Base-by-base conservation (phyloP, 2,113 vertebrate species). In the Shinisaurus crocodilurus region DNA sequence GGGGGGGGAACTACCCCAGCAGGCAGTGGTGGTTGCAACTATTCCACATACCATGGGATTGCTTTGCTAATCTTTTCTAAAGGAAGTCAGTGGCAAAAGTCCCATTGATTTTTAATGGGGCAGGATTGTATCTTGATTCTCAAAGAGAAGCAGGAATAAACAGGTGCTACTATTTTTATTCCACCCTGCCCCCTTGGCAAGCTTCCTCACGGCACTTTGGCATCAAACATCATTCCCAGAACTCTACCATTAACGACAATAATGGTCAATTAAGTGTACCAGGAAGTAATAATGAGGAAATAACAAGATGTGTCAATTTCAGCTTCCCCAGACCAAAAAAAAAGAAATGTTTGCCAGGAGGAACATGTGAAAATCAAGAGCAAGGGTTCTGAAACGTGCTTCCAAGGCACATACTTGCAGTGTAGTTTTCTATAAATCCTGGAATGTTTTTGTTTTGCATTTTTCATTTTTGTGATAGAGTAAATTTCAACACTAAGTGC, bases 341-440 rank as follows among this genome's bases (percentile, higher is more conserved):
- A 77, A 94, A 94, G 48, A 32, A 65, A 77, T n/a, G 34, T 87
- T 93, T 94, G 91, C 80, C 70, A 76, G 87, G 25, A 69, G 91
- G 77, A 89, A 89, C 85, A 85, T 84, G 72, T 88, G 93, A 92
- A 90, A 94, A 63, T 91, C 6, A 88, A 60, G 50, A n/a, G 50
- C 43, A 86, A 34, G 75, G 27, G 63, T 89, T 48, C 70, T 81
- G 50, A 76, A 92, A 89, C 54, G 2, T 1, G 1, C 7, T 94
- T 93, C 85, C 1, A 45, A 74, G 83, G 86, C 1, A 5, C n/a
- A 54, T 50, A 94, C 86, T 89, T 48, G 72, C 84, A 77, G 89
- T 40, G 29, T 6, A 34, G 40, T 34, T 72, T 74, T 86, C 48
- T 74, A 25, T 37, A 83, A 83, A 40, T 27, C 57, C 65, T 43